Base-by-base conservation (phyloP, 1,140 invertebrate genomes). In the Telenomus remus region DNA sequence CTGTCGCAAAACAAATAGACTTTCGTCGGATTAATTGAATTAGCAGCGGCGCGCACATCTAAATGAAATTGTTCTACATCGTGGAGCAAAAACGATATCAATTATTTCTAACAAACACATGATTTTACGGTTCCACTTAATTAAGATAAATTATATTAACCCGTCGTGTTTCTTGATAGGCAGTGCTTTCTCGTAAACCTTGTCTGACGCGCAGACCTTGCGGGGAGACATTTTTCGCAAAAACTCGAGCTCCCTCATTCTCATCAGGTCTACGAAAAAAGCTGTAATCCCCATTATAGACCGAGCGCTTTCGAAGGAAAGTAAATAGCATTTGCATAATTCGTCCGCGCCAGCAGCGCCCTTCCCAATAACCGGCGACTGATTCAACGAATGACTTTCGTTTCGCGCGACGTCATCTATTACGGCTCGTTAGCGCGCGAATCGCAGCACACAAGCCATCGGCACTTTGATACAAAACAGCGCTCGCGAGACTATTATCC, bases 271-370 rank as follows among this genome's bases (percentile, higher is more conserved):
- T 44, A 63, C 43, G 73, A 61, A 76, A 76, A n/a, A 76, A 76
- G 66, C 74, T 27, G 46, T 68, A 68, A 76, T 68, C 56, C 19
- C 73, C 61, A 61, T 76, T 76, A 69, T 27, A 65, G 54, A 65
- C 42, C 42, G 44, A 49, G 64, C 59, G 44, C 43, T 64, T 73
- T 60, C 50, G 55, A 63, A 65, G 55, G 63, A 70, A 73, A 78
- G 70, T 64, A 73, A 73, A 73, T 73, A 64, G 65, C 65, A 77
- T 77, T 77, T 73, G 69, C 75, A 77, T 73, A 73, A 77, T 69
- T 72, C 69, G 43, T 55, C 43, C 13, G 39, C 37, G n/a, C 34
- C 33, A 27, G 19, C 19, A 6, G 19, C 19, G 27, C 13, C 50
- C 55, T 50, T 9, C 47, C 65, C 50, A 39, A 60, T 44, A 46